Conservation (phyloP, 2,113 vertebrate species). For the Peromyscus polionotus region DNA sequence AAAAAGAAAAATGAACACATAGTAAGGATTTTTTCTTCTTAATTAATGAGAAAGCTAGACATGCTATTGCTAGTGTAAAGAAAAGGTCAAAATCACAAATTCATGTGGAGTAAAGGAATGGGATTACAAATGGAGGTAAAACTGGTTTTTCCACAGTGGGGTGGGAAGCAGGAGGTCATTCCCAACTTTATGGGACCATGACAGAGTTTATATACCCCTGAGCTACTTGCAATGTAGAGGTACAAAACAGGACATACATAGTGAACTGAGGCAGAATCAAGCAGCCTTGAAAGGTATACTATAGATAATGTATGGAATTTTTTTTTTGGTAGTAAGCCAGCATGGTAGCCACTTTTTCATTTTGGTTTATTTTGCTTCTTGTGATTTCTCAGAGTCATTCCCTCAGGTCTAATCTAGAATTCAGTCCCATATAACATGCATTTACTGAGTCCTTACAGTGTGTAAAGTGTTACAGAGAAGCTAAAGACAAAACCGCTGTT, state of each 20-base stretch:
- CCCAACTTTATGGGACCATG: constrained; percentile 27
- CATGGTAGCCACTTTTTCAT: background rate
- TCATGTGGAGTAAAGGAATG: constrained; percentile 64
- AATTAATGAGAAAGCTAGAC: constrained; percentile 66
- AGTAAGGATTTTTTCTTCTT: constrained; percentile 74
- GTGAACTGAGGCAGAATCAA: background rate
- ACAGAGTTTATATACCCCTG: constrained; percentile 56
- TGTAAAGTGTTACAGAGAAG: constrained; percentile 33
- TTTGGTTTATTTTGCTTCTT: constrained; percentile 52
- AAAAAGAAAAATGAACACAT: background rate
- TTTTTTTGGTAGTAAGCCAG: constrained; percentile 31
- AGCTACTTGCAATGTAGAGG: constrained; percentile 50
- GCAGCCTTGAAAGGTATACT: background rate
- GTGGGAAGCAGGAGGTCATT: constrained; percentile 27
- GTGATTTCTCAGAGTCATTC: constrained; percentile 58
- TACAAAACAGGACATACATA: constrained; percentile 41
- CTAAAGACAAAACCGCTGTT: background rate
- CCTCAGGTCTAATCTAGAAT: constrained; percentile 57
- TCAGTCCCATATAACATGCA: constrained; percentile 46
- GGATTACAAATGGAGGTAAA: constrained; percentile 63
- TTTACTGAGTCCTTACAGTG: constrained; percentile 56
- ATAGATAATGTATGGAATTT: background rate
- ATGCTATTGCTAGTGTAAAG: constrained; percentile 33
- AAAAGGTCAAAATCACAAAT: constrained; percentile 60
- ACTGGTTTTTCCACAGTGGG: constrained; percentile 52